Base-by-base conservation (phyloP, 2,797 vertebrate species). In the Hybognathus amarus region DNA sequence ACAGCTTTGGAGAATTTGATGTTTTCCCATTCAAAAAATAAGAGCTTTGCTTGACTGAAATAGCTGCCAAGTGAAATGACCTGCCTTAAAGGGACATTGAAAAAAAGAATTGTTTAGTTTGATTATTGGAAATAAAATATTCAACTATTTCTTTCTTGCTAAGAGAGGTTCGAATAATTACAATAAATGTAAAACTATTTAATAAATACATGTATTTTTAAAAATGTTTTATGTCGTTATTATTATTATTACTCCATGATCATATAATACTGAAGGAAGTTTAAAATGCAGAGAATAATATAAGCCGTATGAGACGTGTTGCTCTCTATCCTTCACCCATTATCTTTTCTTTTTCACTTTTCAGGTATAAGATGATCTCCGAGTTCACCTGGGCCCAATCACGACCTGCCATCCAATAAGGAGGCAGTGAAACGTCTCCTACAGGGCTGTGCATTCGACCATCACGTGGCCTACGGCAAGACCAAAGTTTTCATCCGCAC, bases 341-440 rank as follows among this genome's bases (percentile, higher is more conserved):
- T 52, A 33, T 70, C 11, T 12, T 20, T 71, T 77, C 11, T 18
- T 42, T 33, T 38, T 73, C 1, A 33, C 6, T 1, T 20, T 30
- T 67, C 90, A 99, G 98, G 89, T 99, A 99, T 92, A 99, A 99
- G 93, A 99, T 99, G 97, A 97, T 99, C 92, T 99, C 97, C 0
- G 95, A 98, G 90, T 97, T 98, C 82, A 99, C 98, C 0, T 99
- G 98, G 98, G 98, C 98, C 98, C 1, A 99, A 99, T 90, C 98
- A 99, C 0, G 96, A 97, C 85, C 90, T 99, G 12, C 92, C 96
- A 0, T 98, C 98, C 0, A 98, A 99, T 93, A 94, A 92, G 69
- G 96, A 96, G 0, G 98, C 98, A 0, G 97, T 98, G 88, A 95
- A 93, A 93, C 94, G 95, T 87, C 95, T 99, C 33, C 87, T 99